A percentile compares a stretch with the other conserved stretches of the same genome.
Conservation (phyloP, 2,888 invertebrate genomes). For the Synergus gifuensis region DNA sequence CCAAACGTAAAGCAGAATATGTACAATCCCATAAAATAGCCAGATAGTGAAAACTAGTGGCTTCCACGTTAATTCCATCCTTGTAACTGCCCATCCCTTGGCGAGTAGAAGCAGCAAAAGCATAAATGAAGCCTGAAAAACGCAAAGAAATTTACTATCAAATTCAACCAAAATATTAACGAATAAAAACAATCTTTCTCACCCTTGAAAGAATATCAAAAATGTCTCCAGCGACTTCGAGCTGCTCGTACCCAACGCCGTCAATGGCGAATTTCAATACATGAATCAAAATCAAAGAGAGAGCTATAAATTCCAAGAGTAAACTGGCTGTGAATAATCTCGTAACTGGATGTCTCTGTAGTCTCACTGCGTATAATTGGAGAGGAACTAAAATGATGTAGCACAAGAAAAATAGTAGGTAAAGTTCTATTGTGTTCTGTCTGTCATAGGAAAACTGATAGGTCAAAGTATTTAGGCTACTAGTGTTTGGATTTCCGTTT, state of each 20-base stretch:
- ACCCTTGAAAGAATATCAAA: conserved; percentile 95
- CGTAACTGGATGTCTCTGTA: conserved; percentile 94
- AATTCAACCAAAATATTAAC: neutral
- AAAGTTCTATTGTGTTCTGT: conserved; percentile 94
- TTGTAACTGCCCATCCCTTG: conserved; percentile 98
- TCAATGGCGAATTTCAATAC: conserved; percentile 94
- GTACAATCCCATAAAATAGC: conserved; percentile 94
- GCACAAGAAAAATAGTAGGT: conserved; percentile 91
- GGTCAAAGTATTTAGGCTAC: conserved; percentile 91
- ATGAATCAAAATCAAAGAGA: conserved; percentile 92
- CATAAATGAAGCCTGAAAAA: conserved; percentile 92
- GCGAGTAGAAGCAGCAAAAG: conserved; percentile 93
- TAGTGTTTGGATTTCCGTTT: conserved; percentile 95
- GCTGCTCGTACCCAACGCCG: conserved; percentile 90
- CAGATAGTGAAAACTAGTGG: conserved; percentile 92
- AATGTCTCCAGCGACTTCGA: conserved; percentile 94
- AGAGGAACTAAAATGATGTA: conserved; percentile 92
- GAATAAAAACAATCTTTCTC: conserved; percentile 63
- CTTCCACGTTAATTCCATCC: conserved; percentile 92
- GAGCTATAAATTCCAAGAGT: conserved; percentile 89
- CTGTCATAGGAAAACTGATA: conserved; percentile 98
- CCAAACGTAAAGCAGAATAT: conserved; percentile 96
- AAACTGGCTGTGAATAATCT: conserved; percentile 93
- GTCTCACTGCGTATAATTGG: conserved; percentile 93
- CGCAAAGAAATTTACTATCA: conserved; percentile 41